phyloP scores from a whole-genome alignment of 2,113 vertebrate genomes.

The Caloenas nicobarica region DNA sequence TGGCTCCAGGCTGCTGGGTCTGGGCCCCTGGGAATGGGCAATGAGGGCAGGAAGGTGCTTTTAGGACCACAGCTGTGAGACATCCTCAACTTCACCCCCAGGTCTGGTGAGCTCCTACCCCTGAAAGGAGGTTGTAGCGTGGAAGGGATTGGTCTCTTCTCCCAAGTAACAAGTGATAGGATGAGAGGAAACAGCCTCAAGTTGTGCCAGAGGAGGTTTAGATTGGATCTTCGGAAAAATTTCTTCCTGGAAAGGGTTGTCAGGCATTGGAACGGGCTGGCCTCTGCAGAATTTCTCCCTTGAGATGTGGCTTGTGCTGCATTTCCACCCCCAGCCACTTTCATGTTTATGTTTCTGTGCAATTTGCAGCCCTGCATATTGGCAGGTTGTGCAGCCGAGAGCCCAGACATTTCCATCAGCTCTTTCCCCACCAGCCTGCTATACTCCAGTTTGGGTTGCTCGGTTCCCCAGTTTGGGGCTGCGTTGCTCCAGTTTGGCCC shows the following conservation, averaged over 20 bases:
- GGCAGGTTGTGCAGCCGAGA: neutral
- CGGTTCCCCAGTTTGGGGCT: neutral
- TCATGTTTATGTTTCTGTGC: accelerated
- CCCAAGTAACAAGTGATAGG: no score
- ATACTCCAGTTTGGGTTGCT: neutral
- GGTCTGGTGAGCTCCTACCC: neutral
- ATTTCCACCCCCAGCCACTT: neutral
- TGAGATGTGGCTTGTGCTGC: neutral
- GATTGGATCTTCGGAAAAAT: no score
- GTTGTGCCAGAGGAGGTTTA: no score
- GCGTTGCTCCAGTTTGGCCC: neutral
- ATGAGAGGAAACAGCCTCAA: no score
- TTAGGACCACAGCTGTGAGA: neutral
- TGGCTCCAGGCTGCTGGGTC: accelerated
- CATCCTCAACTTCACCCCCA: neutral
- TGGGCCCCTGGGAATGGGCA: neutral
- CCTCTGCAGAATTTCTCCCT: neutral
- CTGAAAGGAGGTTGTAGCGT: neutral
- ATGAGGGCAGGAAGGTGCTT: neutral
- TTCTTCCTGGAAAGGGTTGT: no score
- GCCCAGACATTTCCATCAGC: neutral
- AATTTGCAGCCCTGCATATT: neutral
- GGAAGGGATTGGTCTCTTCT: no score
- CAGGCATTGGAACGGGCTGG: no score
- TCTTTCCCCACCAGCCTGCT: accelerated